These are phyloP conservation scores for Lissonota sp. DNA, from an alignment of 2,888 invertebrate genomes.

Conservation along the genomic window DNA sequence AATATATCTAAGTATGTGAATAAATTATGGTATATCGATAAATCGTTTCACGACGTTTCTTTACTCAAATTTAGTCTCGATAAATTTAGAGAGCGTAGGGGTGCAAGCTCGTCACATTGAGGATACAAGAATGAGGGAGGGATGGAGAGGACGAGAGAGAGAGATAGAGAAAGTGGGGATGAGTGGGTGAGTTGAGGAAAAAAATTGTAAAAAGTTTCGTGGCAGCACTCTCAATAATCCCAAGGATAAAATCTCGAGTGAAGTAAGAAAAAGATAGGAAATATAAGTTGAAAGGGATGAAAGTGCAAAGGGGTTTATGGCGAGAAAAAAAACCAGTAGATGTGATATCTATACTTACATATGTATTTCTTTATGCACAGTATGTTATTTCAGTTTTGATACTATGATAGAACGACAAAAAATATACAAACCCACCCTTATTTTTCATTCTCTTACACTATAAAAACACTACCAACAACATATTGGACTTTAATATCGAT, in stretches of 20 bases:
- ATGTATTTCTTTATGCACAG: background rate
- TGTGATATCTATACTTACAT: background rate
- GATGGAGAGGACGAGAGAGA: slow-evolving; percentile 13
- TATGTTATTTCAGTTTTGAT: slow-evolving; percentile 28
- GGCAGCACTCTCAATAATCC: slow-evolving; percentile 57
- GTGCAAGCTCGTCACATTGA: slow-evolving; percentile 28
- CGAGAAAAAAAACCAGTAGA: slow-evolving; percentile 2
- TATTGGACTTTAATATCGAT: background rate
- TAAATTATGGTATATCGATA: background rate
- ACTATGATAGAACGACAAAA: slow-evolving; percentile 35
- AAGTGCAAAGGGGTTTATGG: background rate
- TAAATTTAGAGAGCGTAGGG: slow-evolving; percentile 7
- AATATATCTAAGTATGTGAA: background rate
- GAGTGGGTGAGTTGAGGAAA: background rate
- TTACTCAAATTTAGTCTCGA: slow-evolving; percentile 40
- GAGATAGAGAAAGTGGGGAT: too few relatives aligned
- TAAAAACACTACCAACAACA: too few relatives aligned
- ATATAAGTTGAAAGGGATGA: slow-evolving; percentile 12
- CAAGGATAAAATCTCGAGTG: slow-evolving; percentile 51
- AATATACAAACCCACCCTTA: slow-evolving; percentile 13
- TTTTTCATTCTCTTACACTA: slow-evolving; percentile 9
- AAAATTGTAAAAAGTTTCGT: slow-evolving; percentile 31
- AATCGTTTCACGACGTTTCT: slow-evolving; percentile 18
- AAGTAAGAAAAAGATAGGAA: slow-evolving; percentile 46
- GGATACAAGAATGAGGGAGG: background rate